These are phyloP conservation scores for Cotesia congregata DNA, from an alignment of 2,888 invertebrate genomes.

Conservation along the genomic window DNA sequence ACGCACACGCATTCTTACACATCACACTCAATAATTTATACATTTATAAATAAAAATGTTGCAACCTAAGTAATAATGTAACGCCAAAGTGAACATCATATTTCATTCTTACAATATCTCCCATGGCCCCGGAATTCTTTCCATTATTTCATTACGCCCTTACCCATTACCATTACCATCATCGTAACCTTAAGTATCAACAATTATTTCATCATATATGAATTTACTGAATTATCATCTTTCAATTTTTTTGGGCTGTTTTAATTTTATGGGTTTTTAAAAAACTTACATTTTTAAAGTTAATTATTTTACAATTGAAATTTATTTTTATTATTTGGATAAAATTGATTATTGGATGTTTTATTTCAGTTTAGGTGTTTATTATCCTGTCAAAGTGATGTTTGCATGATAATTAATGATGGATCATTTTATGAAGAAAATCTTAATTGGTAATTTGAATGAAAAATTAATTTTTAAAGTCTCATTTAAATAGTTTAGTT, in stretches of 20 bases:
- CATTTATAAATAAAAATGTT: slow-evolving; percentile 10
- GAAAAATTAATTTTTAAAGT: too few species aligned
- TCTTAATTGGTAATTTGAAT: too few species aligned
- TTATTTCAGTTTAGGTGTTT: too few species aligned
- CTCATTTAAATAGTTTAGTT: too few species aligned
- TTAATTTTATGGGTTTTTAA: too few species aligned
- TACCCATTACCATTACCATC: background rate
- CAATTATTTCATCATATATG: background rate
- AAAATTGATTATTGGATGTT: too few species aligned
- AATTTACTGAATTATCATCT: background rate
- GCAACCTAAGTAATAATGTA: slow-evolving; percentile 3
- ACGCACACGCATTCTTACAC: background rate
- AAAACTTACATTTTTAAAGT: too few species aligned
- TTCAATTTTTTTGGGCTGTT: background rate
- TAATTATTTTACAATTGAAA: too few species aligned
- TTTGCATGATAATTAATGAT: too few species aligned
- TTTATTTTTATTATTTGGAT: too few species aligned
- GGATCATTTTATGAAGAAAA: too few species aligned
- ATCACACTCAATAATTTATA: background rate
- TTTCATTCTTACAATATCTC: slow-evolving; percentile 9
- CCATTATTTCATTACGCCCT: background rate
- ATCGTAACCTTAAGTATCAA: background rate
- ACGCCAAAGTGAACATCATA: slow-evolving; percentile 8
- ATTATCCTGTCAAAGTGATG: too few species aligned
- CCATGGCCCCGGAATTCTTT: slow-evolving; percentile 12